phyloP scores from a whole-genome alignment of 2,113 vertebrate species.

The Otolemur garnettii region DNA sequence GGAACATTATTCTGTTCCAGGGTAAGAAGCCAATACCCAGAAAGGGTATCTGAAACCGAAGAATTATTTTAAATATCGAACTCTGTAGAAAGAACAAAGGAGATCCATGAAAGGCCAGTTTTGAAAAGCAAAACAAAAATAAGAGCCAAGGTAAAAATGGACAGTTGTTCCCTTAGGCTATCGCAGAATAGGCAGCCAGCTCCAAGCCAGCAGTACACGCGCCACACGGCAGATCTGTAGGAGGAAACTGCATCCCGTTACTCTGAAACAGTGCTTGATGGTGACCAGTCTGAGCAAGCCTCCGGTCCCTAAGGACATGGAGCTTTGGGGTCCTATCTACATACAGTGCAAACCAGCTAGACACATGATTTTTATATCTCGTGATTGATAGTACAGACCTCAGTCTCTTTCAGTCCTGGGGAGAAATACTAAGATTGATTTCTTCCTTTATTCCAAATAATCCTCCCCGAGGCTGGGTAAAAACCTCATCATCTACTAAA shows the following conservation, averaged over 20 bases:
- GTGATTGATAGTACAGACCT: not conserved
- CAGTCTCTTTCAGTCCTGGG: not conserved
- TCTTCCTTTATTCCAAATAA: slow-evolving; percentile 69
- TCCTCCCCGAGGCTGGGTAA: slow-evolving; percentile 44
- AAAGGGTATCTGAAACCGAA: not conserved
- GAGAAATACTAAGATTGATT: slow-evolving; percentile 58
- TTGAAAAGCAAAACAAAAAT: slow-evolving; percentile 10
- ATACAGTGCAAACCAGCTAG: not conserved
- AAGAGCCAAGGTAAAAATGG: not conserved
- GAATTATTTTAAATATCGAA: slow-evolving; percentile 32
- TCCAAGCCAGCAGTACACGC: not conserved
- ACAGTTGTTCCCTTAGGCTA: not conserved
- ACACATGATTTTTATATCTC: not conserved
- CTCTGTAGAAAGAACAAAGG: slow-evolving; percentile 18
- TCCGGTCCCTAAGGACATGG: not conserved
- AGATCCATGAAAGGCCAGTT: not conserved
- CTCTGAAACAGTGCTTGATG: not conserved
- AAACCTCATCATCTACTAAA: slow-evolving; percentile 65
- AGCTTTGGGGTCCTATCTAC: not conserved
- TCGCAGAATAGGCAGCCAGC: not conserved
- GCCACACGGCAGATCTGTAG: rapidly evolving
- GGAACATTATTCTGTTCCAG: slow-evolving; percentile 19
- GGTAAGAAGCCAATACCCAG: not conserved
- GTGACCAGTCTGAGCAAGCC: not conserved
- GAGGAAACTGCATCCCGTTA: not conserved